Conservation (phyloP, 2,113 vertebrate genomes). For the Oncorhynchus clarkii region DNA sequence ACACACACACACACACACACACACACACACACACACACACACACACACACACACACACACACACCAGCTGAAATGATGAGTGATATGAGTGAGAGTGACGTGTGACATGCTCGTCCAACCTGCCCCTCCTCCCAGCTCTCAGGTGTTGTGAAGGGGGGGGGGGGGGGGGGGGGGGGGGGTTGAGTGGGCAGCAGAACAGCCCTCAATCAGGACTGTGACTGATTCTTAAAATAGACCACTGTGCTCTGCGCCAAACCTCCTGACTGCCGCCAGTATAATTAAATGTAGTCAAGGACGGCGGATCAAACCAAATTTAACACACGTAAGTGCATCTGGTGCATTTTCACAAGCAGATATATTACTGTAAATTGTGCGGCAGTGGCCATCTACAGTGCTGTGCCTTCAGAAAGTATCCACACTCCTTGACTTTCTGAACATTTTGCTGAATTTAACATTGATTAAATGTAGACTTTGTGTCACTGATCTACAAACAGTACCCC, state of each 20-base stretch:
- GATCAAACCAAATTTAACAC: conserved; percentile 44
- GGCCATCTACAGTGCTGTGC: background rate
- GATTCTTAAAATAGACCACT: conserved; percentile 48
- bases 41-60: too few relatives aligned
- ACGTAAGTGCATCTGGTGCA: conserved; percentile 46
- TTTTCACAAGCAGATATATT: conserved; percentile 36
- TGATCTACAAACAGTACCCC: too few relatives aligned
- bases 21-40: background rate
- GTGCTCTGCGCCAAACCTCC: conserved; percentile 31
- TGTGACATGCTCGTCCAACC: conserved; percentile 3
- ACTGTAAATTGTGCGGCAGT: conserved; percentile 12
- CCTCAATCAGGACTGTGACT: conserved; percentile 46
- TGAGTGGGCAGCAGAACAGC: conserved; percentile 23
- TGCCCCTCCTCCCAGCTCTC: background rate
- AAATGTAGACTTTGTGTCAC: too few relatives aligned
- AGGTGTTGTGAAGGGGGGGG: background rate
- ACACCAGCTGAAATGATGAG: background rate
- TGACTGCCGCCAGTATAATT: conserved; percentile 51
- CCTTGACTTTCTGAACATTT: too few relatives aligned
- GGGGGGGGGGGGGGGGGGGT: conserved; percentile 24
- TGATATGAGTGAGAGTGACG: conserved; percentile 38
- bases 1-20: too few relatives aligned
- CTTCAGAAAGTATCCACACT: too few relatives aligned
- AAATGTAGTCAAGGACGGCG: conserved; percentile 46
- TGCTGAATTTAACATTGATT: too few relatives aligned